Evolutionary conservation across 2,797 vertebrate genomes (phyloP).

Genomic region (Aeoliscus strigatus): DNA sequence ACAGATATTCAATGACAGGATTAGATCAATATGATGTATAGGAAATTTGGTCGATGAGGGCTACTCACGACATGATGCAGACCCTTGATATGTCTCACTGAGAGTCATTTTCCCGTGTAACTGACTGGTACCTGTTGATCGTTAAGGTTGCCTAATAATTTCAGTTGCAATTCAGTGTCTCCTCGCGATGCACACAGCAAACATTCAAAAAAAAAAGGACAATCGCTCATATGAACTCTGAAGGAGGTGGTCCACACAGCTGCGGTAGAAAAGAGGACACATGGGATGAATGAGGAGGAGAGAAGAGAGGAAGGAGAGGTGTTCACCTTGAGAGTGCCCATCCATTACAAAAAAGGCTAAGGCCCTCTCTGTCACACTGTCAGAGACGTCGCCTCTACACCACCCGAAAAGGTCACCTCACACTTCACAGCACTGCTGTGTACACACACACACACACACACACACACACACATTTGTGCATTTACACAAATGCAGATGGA

Average conservation of each 20-base stretch:
- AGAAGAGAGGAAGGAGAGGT: conserved; percentile 52
- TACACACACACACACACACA: conserved; percentile 25
- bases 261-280: conserved; percentile 52
- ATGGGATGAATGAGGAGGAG: conserved; percentile 43
- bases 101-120: no score
- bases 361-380: conserved; percentile 79
- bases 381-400: conserved; percentile 72
- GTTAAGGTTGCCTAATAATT: neutral
- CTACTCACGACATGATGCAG: no score
- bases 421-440: conserved; percentile 51
- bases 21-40: conserved; percentile 22
- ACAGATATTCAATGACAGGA: conserved; percentile 36
- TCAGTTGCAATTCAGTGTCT: no score
- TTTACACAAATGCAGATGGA: conserved; percentile 42
- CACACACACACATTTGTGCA: conserved; percentile 30
- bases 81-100: no score
- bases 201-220: conserved; percentile 6
- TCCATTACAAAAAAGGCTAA: conserved; percentile 76
- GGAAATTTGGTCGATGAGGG: no score
- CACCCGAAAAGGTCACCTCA: conserved; percentile 76
- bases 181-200: no score
- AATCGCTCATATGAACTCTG: conserved; percentile 36
- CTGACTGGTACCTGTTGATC: no score
- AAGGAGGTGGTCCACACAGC: conserved; percentile 42
- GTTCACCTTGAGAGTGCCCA: conserved; percentile 80